Evolutionary conservation across 2,888 invertebrate genomes (phyloP).

Genomic region (Prostheceraeus crozeri): DNA sequence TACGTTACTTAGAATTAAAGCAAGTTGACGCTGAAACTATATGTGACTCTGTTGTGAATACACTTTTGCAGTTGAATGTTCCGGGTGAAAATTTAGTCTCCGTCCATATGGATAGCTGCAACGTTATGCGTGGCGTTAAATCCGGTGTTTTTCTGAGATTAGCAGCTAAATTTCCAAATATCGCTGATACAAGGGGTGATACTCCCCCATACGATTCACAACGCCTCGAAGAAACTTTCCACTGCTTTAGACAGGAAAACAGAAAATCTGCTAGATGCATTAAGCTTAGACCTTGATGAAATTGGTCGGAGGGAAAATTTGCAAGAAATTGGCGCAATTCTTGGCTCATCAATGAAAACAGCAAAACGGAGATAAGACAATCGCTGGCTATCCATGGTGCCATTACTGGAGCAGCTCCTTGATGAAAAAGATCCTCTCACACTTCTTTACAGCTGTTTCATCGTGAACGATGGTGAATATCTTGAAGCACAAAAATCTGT

Average conservation of each 20-base stretch:
- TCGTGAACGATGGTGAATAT: not conserved
- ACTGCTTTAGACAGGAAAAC: not conserved
- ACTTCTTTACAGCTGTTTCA: conserved; percentile 3
- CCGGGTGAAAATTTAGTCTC: not conserved
- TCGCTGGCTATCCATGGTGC: not conserved
- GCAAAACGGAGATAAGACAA: not conserved
- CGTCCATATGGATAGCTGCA: conserved; percentile 20
- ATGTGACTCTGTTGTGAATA: not conserved
- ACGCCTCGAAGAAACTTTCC: conserved; percentile 4
- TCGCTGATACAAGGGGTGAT: not conserved
- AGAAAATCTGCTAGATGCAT: not conserved
- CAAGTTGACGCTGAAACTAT: conserved; percentile 17
- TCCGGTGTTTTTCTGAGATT: not conserved
- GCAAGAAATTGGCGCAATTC: not conserved
- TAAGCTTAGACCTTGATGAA: not conserved
- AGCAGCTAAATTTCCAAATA: not conserved
- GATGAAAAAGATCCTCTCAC: not conserved
- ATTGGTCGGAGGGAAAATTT: not conserved
- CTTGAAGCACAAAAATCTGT: not conserved
- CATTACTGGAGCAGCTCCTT: not conserved
- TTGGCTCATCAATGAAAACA: not conserved
- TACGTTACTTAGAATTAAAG: not conserved
- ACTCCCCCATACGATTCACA: conserved; percentile 9
- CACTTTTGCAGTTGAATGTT: not conserved
- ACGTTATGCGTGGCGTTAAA: conserved; percentile 5